phyloP scores from a whole-genome alignment of 1,140 invertebrate species.

The Conopomorpha cramerella region DNA sequence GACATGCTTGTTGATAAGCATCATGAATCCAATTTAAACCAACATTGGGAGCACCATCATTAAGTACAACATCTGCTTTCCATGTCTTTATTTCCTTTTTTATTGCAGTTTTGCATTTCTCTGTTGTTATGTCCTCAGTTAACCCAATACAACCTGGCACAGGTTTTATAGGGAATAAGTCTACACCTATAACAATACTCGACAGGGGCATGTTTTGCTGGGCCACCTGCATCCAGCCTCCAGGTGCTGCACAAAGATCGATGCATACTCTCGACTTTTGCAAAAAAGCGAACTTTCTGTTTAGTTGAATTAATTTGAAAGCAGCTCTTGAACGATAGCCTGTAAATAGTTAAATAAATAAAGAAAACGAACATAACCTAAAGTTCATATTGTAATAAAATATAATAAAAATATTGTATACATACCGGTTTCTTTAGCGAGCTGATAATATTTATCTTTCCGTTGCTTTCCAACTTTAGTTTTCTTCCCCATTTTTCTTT shows the following conservation, averaged over 20 bases:
- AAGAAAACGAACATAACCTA: background rate
- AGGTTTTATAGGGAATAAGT: slow-evolving; percentile 94
- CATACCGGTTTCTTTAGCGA: slow-evolving; percentile 97
- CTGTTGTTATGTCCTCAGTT: slow-evolving; percentile 95
- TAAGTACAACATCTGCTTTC: slow-evolving; percentile 95
- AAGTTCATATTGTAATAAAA: background rate
- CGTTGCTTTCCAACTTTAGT: slow-evolving; percentile 96
- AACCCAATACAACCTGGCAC: slow-evolving; percentile 90
- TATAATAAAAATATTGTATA: too few relatives aligned
- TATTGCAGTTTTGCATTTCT: slow-evolving; percentile 81
- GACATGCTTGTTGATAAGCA: slow-evolving; percentile 90
- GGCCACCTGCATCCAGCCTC: slow-evolving; percentile 99
- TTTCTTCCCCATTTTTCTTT: slow-evolving; percentile 98
- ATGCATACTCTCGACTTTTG: slow-evolving; percentile 95
- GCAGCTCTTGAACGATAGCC: slow-evolving; percentile 96
- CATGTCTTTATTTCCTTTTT: slow-evolving; percentile 88
- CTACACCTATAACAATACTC: slow-evolving; percentile 92
- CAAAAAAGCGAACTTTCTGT: slow-evolving; percentile 96
- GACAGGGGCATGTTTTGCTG: slow-evolving; percentile 97
- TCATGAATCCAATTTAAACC: slow-evolving; percentile 98
- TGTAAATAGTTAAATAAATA: slow-evolving; percentile 62
- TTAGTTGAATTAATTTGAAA: slow-evolving; percentile 98
- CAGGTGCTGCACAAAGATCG: slow-evolving; percentile 98
- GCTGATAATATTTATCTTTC: slow-evolving; percentile 97
- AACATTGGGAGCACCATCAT: slow-evolving; percentile 99